A percentile compares a stretch with the other conserved stretches of the same genome.
phyloP scores from a whole-genome alignment of 2,113 vertebrate species.

The Nestor notabilis region DNA sequence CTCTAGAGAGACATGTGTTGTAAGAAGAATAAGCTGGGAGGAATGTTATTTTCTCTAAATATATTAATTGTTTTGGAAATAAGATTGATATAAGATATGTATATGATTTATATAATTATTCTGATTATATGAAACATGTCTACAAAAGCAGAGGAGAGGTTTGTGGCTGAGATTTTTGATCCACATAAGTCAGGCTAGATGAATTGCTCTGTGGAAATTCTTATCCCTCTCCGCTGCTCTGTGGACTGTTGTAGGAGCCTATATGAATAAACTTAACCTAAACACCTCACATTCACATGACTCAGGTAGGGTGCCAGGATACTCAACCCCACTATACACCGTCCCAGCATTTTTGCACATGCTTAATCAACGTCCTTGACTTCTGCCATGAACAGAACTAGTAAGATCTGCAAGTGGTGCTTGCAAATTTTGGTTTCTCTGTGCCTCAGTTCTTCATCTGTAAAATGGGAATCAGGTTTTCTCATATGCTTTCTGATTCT shows the following conservation, averaged over 20 bases:
- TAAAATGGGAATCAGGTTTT: neutral
- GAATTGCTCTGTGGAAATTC: neutral
- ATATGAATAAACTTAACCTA: neutral
- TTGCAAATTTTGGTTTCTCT: neutral
- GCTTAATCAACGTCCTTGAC: neutral
- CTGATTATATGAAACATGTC: neutral
- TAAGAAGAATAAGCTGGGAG: neutral
- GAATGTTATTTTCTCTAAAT: neutral
- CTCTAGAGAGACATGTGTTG: neutral
- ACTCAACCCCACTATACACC: neutral
- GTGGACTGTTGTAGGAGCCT: neutral
- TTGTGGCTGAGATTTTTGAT: neutral
- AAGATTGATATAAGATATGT: neutral
- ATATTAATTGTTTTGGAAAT: neutral
- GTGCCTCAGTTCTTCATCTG: neutral
- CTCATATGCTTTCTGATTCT: rapidly evolving
- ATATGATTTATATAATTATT: neutral
- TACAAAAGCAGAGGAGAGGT: neutral
- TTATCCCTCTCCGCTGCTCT: neutral
- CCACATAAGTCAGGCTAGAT: neutral
- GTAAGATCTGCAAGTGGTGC: neutral
- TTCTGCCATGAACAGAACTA: neutral
- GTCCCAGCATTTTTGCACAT: neutral
- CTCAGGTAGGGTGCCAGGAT: neutral
- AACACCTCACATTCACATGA: neutral